Percentiles rank a stretch among this genome's conserved stretches.
Conservation (phyloP, 2,113 vertebrate genomes). For the Neogobius melanostomus region DNA sequence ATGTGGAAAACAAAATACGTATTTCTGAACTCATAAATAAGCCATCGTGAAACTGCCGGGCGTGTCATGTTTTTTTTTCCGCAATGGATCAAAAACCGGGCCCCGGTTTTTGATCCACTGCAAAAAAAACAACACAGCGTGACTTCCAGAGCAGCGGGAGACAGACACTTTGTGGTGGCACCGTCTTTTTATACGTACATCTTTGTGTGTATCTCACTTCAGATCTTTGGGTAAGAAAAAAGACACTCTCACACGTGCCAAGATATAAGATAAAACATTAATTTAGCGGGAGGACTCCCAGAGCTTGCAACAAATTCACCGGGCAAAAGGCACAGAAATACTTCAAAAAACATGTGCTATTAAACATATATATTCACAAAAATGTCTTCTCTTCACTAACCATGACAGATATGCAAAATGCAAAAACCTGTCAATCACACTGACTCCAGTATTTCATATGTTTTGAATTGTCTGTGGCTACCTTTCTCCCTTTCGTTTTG, state of each 20-base stretch:
- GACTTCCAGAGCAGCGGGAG: constrained; percentile 10
- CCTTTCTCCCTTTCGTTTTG: too few relatives aligned
- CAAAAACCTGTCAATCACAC: neutral
- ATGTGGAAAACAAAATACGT: neutral
- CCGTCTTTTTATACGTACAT: neutral
- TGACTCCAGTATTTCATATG: too few relatives aligned
- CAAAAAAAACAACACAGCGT: neutral
- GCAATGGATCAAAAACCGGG: neutral
- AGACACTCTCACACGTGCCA: constrained; percentile 9
- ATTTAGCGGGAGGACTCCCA: constrained; percentile 17
- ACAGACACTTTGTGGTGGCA: neutral
- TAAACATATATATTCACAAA: constrained; percentile 37
- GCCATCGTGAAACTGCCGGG: neutral
- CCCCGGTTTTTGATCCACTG: neutral
- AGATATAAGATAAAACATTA: constrained; percentile 14
- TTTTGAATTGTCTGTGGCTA: too few relatives aligned
- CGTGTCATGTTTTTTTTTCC: too few relatives aligned
- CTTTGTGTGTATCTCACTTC: constrained; percentile 1
- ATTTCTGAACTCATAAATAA: constrained; percentile 4
- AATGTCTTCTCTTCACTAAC: constrained; percentile 8
- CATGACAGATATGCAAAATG: neutral
- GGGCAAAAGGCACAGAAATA: constrained; percentile 29
- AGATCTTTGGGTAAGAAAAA: constrained; percentile 2
- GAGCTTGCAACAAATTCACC: constrained; percentile 44
- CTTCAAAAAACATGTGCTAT: constrained; percentile 30